Conservation (phyloP, 2,113 vertebrate species). For the Albula glossodonta region DNA sequence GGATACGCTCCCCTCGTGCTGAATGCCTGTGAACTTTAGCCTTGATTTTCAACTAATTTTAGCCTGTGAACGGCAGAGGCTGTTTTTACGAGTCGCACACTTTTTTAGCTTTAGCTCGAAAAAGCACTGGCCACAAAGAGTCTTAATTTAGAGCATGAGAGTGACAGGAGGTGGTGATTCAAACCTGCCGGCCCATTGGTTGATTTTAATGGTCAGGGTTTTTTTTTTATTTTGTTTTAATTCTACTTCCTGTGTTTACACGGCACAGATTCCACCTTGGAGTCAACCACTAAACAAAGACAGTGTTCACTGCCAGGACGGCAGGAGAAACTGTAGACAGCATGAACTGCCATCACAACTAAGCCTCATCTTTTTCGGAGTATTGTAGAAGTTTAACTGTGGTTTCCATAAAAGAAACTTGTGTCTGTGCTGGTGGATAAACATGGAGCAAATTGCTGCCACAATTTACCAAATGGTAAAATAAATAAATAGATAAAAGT, state of each 20-base stretch:
- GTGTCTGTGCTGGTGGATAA: not conserved
- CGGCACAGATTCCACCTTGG: not conserved
- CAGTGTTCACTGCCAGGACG: not conserved
- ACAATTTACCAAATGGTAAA: not conserved
- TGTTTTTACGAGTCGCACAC: conserved; percentile 1
- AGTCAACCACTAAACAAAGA: not conserved
- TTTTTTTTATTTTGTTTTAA: not conserved
- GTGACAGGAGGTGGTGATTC: not conserved
- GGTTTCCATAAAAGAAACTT: not conserved
- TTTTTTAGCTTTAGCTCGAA: not conserved
- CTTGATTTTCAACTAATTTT: not conserved
- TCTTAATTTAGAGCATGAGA: not conserved
- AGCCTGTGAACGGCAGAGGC: not conserved
- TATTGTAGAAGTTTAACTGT: not conserved
- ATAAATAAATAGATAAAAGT: not conserved
- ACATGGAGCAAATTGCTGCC: not conserved
- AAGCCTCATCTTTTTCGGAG: not conserved
- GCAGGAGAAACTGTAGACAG: not conserved
- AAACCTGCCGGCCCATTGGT: not conserved
- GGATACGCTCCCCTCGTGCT: too few species aligned
- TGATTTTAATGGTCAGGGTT: not conserved
- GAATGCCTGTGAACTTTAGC: not conserved
- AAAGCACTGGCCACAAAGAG: not conserved
- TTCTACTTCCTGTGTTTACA: conserved; percentile 13
- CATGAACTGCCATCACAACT: not conserved